Conservation (phyloP, 35 echinoderm and acorn worm species). For the Lytechinus pictus region DNA sequence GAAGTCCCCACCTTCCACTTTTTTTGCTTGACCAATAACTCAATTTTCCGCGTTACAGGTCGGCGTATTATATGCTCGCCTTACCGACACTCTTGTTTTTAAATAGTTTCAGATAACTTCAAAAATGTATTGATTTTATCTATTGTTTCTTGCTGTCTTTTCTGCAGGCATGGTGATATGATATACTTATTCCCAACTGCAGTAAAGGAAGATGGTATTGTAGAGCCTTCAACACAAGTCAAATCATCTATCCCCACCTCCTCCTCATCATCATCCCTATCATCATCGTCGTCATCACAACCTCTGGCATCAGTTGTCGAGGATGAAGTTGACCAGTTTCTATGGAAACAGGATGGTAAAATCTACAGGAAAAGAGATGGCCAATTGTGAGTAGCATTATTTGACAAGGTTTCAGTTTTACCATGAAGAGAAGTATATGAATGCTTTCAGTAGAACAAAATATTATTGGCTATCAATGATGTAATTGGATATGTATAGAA, state of each 20-base stretch:
- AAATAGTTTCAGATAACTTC: no score
- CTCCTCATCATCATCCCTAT: conserved; percentile 37
- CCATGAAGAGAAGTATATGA: not conserved
- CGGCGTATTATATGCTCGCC: no score
- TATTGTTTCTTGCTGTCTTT: not conserved
- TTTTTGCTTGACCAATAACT: no score
- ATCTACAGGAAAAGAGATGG: conserved; percentile 90
- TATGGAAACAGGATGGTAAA: conserved; percentile 87
- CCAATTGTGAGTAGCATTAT: conserved; percentile 76
- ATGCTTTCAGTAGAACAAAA: no score
- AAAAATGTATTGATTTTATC: no score
- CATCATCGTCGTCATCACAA: conserved; percentile 29
- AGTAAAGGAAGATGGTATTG: not conserved
- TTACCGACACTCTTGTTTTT: no score
- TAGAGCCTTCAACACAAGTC: not conserved
- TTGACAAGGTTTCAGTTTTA: not conserved
- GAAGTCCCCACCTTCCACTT: no score
- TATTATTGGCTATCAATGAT: no score
- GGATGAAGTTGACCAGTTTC: conserved; percentile 90
- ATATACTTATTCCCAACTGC: conserved; percentile 67
- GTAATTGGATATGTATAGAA: no score
- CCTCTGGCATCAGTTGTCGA: conserved; percentile 50
- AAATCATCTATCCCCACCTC: conserved; percentile 40
- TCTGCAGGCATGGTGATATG: conserved; percentile 96
- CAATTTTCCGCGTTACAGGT: no score